phyloP scores from a whole-genome alignment of 2,797 vertebrate species.

The Capromys pilorides region DNA sequence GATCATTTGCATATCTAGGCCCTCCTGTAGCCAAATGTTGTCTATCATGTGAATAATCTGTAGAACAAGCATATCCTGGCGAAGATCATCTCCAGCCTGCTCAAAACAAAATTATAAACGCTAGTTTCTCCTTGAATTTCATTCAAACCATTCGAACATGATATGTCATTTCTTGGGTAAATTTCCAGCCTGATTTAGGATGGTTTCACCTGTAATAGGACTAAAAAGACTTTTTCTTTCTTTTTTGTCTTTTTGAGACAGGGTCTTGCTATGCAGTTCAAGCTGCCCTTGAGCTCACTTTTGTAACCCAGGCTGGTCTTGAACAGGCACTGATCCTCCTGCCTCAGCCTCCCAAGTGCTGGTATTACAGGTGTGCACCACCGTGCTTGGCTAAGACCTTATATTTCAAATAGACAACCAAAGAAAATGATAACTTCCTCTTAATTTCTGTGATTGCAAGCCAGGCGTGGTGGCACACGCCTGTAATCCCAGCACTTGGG shows the following conservation, averaged over 20 bases:
- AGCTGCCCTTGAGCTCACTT: too few species aligned
- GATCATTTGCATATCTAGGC: conserved; percentile 87
- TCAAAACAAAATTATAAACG: conserved; percentile 71
- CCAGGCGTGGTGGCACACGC: too few species aligned
- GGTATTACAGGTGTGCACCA: too few species aligned
- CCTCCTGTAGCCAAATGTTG: conserved; percentile 86
- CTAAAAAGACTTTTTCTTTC: conserved; percentile 25
- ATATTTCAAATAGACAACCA: conserved; percentile 45
- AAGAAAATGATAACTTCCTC: conserved; percentile 16
- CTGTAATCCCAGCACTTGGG: too few species aligned
- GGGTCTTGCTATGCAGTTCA: too few species aligned
- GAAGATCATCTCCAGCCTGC: conserved; percentile 85
- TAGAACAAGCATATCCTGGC: conserved; percentile 87
- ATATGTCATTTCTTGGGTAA: not conserved
- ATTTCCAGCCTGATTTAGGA: not conserved
- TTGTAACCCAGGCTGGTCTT: too few species aligned
- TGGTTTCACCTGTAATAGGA: not conserved
- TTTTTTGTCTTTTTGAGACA: too few species aligned
- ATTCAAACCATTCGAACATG: conserved; percentile 15
- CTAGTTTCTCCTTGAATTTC: conserved; percentile 56
- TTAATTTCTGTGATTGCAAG: not conserved
- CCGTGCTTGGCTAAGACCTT: not conserved
- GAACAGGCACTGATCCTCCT: too few species aligned
- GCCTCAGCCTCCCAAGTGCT: too few species aligned
- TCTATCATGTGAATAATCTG: conserved; percentile 86